Evolutionary conservation across 2,797 vertebrate genomes (phyloP).

Genomic region (Poeciliopsis presidionis): DNA sequence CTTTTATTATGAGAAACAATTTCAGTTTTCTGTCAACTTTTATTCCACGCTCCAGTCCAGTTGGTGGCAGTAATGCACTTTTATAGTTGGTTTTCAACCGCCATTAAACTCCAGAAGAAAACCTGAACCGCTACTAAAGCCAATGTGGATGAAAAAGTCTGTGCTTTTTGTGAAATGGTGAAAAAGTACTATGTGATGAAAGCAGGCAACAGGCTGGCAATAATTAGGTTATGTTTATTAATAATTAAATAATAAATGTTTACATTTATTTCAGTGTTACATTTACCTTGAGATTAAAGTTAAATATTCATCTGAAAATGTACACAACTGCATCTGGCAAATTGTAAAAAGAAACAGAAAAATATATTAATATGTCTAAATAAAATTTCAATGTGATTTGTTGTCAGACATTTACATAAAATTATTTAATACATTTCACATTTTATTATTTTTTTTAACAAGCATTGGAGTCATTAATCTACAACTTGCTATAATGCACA

Average conservation of each 20-base stretch:
- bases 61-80: too few species aligned
- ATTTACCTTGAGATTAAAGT: constrained; percentile 5
- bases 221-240: not conserved
- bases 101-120: too few species aligned
- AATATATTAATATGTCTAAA: not conserved
- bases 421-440: not conserved
- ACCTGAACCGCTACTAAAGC: too few species aligned
- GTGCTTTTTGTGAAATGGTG: too few species aligned
- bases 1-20: too few species aligned
- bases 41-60: too few species aligned
- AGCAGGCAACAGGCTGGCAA: not conserved
- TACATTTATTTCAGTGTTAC: not conserved
- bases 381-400: not conserved
- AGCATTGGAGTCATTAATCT: constrained; percentile 13
- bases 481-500: constrained; percentile 21
- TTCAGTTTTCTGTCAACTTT: too few species aligned
- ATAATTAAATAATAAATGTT: not conserved
- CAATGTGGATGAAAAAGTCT: too few species aligned
- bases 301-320: constrained; percentile 28
- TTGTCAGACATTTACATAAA: not conserved
- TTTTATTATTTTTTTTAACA: constrained; percentile 17
- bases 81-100: too few species aligned
- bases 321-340: constrained; percentile 8
- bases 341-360: constrained; percentile 8
- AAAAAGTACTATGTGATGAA: not conserved